Conservation (phyloP, 1,140 invertebrate species). For the Lordiphosa clarofinis region DNA sequence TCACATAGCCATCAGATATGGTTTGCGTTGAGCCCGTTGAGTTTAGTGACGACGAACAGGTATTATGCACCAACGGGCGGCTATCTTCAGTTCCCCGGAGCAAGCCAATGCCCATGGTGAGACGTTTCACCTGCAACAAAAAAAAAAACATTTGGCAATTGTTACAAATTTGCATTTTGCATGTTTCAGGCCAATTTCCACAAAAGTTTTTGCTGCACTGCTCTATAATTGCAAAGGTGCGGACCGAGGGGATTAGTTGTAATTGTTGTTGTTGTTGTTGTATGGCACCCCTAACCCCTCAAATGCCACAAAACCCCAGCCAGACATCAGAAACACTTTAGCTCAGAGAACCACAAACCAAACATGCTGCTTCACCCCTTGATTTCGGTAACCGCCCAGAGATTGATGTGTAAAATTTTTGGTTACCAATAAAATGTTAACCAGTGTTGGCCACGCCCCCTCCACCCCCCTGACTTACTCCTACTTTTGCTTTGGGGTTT, state of each 20-base stretch:
- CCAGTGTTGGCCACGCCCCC: conserved; percentile 22
- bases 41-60: conserved; percentile 80
- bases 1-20: conserved; percentile 88
- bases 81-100: conserved; percentile 81
- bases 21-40: conserved; percentile 80
- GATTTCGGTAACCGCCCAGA: conserved; percentile 1
- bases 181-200: conserved; percentile 52
- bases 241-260: conserved; percentile 24
- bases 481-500: conserved; percentile 27
- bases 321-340: conserved; percentile 69
- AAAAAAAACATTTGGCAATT: neutral
- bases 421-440: conserved; percentile 74
- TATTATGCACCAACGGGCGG: conserved; percentile 82
- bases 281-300: conserved; percentile 2
- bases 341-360: conserved; percentile 28
- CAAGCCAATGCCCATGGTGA: conserved; percentile 78
- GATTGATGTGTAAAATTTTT: conserved; percentile 73
- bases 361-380: conserved; percentile 19
- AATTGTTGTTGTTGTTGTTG: conserved; percentile 4
- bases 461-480: neutral
- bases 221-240: conserved; percentile 54
- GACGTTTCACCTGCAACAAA: conserved; percentile 69
- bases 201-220: conserved; percentile 45
- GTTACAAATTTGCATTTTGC: conserved; percentile 40
- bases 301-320: conserved; percentile 25